Base-by-base conservation (phyloP, 2,797 vertebrate species). In the Gorsachius magnificus region DNA sequence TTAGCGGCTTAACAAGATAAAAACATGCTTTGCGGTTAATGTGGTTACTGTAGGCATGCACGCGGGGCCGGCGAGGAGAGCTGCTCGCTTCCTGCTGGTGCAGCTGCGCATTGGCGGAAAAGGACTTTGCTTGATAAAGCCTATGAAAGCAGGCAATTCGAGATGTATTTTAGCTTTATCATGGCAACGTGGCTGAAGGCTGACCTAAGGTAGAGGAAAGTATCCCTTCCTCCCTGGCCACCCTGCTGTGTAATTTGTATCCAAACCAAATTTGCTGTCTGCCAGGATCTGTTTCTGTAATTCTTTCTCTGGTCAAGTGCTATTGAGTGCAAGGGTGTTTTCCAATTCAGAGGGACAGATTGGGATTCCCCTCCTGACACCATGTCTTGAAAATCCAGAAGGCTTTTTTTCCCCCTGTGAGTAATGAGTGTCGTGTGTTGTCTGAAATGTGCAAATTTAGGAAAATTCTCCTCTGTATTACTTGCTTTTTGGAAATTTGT, bases 11-110 rank as follows among this genome's bases (percentile, higher is more conserved):
- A 96, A 93, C 92, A 88, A 96, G 96, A 95, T 96, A 96, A 95
- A 95, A 96, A 94, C 97, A 87, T 16, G 96, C 92, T 92, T 95
- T 97, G 96, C 20, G 97, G 97, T 95, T 96, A 88, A 92, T 96
- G 97, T 93, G 96, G 97, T 96, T 97, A 58, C 80, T 72, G 94
- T n/a, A 76, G 91, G 95, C 94, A 95, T 92, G 93, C 94, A 93
- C 92, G 64, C 72, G 92, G 95, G 94, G 95, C 93, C 36, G 33
- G 86, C 18, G 29, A 48, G 91, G 72, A 91, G 96, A 87, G 93
- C 96, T 84, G 95, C 96, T 96, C 80, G 9, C 93, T 91, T 96
- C 95, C 95, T 93, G 93, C 94, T 29, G 88, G 26, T 51, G 90
- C 96, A 88, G 95, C 93, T 89, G 90, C 4, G 4, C 72, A 17